These are phyloP conservation scores for Cerceris ruficornis DNA, from an alignment of 2,888 invertebrate species.

Conservation along the genomic window DNA sequence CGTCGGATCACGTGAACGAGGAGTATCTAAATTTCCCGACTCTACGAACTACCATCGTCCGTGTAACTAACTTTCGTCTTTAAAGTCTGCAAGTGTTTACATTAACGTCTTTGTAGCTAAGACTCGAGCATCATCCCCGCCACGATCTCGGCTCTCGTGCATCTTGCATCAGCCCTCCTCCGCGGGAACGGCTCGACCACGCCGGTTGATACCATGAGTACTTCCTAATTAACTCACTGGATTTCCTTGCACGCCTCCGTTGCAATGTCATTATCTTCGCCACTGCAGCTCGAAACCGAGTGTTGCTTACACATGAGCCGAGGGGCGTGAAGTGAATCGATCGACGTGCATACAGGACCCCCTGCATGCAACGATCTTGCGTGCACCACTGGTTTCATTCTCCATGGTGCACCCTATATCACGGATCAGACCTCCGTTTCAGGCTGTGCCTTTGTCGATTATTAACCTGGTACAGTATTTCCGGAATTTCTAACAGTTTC, in stretches of 20 bases:
- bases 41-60: slow-evolving; percentile 26
- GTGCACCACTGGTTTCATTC: slow-evolving; percentile 1
- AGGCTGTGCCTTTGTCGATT: too few relatives aligned
- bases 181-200: slow-evolving; percentile 16
- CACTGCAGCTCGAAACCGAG: slow-evolving; percentile 27
- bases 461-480: too few relatives aligned
- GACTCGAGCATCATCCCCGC: slow-evolving; percentile 23
- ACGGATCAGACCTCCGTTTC: neutral
- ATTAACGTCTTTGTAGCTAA: slow-evolving; percentile 69
- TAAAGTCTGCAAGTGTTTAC: slow-evolving; percentile 69
- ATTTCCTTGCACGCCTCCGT: slow-evolving; percentile 65
- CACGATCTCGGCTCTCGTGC: slow-evolving; percentile 41
- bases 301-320: slow-evolving; percentile 35
- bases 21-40: slow-evolving; percentile 63
- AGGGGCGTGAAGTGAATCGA: slow-evolving; percentile 37
- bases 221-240: slow-evolving; percentile 70
- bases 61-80: slow-evolving; percentile 68
- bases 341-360: slow-evolving; percentile 22
- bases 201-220: slow-evolving; percentile 57
- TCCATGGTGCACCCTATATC: neutral
- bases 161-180: slow-evolving; percentile 59
- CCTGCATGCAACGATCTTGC: neutral
- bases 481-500: too few relatives aligned
- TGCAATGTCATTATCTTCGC: slow-evolving; percentile 60
- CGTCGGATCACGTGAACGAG: slow-evolving; percentile 45